A percentile compares a stretch with the other conserved stretches of the same genome.
phyloP scores from a whole-genome alignment of 1,140 invertebrate species.

The Drosophila gunungcola region DNA sequence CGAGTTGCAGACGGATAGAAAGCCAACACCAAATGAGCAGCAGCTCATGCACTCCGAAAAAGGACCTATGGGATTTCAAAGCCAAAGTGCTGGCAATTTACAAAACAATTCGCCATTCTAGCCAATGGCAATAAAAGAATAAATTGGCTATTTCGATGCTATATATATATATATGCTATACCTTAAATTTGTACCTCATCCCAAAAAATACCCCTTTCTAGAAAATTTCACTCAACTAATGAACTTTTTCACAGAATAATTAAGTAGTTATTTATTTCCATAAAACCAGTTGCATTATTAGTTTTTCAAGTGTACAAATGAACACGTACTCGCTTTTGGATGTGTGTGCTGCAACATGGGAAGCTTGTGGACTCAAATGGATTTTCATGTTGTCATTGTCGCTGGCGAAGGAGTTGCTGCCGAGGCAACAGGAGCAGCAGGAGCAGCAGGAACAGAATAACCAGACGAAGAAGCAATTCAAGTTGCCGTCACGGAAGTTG shows the following conservation, averaged over 20 bases:
- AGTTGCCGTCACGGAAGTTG: conserved; percentile 78
- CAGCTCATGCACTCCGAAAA: conserved; percentile 31
- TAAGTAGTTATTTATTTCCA: no score
- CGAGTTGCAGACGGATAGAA: conserved; percentile 39
- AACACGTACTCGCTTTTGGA: not conserved
- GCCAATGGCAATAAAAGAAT: not conserved
- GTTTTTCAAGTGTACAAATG: conserved; percentile 20
- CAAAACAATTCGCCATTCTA: not conserved
- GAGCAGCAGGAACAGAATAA: conserved; percentile 11
- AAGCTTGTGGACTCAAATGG: conserved; percentile 68
- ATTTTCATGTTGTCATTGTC: conserved; percentile 72
- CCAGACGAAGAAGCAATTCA: conserved; percentile 46
- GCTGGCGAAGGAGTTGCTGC: conserved; percentile 38
- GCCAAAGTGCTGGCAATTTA: not conserved
- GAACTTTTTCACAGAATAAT: no score
- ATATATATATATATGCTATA: no score
- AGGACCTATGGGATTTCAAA: not conserved
- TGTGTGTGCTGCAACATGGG: conserved; percentile 40
- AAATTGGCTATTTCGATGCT: not conserved
- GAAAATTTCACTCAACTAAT: no score
- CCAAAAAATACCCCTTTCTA: no score
- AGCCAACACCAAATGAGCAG: conserved; percentile 60
- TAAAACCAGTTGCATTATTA: not conserved
- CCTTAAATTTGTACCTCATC: no score
- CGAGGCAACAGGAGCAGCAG: conserved; percentile 5